phyloP scores from a whole-genome alignment of 1,140 invertebrate genomes.

The Scaptomyza pallida region DNA sequence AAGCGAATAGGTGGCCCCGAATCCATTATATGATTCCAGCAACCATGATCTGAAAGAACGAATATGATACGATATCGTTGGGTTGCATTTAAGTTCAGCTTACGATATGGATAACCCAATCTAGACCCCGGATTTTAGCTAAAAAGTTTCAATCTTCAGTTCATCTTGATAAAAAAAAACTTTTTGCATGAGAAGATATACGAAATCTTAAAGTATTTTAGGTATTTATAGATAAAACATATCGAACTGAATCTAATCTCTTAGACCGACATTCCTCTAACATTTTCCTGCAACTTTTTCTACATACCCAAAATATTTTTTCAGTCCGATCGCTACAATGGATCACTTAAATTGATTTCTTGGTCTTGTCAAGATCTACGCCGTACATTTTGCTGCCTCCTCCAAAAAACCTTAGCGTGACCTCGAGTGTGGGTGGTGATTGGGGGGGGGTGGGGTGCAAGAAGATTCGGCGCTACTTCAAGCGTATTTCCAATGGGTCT shows the following conservation, averaged over 20 bases:
- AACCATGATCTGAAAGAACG: slow-evolving; percentile 15
- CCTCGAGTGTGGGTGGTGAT: neutral
- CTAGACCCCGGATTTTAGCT: too few species aligned
- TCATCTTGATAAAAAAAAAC: too few species aligned
- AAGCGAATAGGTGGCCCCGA: neutral
- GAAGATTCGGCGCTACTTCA: slow-evolving; percentile 46
- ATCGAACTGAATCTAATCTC: too few species aligned
- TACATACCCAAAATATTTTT: too few species aligned
- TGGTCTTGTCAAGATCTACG: slow-evolving; percentile 8
- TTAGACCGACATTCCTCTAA: too few species aligned
- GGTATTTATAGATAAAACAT: too few species aligned
- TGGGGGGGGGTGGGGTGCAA: neutral
- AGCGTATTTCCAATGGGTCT: slow-evolving; percentile 48
- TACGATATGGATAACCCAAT: too few species aligned
- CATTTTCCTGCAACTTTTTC: too few species aligned
- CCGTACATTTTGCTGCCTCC: slow-evolving; percentile 3
- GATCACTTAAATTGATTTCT: neutral
- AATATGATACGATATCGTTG: neutral
- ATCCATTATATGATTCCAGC: neutral
- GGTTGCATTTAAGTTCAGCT: too few species aligned
- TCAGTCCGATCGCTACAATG: neutral
- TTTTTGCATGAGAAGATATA: too few species aligned
- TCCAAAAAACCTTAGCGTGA: neutral
- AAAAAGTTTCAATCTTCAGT: too few species aligned
- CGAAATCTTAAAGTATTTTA: too few species aligned